Evolutionary conservation across 2,888 invertebrate species (phyloP).

Genomic region (Heliconius hortense): DNA sequence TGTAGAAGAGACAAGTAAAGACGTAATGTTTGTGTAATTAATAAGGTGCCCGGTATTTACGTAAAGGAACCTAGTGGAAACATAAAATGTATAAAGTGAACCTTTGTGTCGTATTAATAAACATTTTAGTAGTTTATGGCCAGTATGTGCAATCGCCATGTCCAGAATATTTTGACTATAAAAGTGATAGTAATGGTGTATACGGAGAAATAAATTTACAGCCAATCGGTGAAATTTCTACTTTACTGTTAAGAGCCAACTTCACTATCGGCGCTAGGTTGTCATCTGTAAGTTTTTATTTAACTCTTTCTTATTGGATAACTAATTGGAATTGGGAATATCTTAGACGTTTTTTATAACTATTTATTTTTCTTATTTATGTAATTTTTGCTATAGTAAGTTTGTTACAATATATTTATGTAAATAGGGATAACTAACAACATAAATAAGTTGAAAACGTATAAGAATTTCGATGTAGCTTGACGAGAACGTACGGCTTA

Average conservation of each 20-base stretch:
- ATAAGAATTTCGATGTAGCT: too few species aligned
- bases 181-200: slow-evolving; percentile 53
- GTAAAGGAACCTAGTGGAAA: background rate
- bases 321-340: background rate
- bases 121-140: slow-evolving; percentile 43
- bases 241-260: slow-evolving; percentile 7
- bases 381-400: too few species aligned
- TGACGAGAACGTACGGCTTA: too few species aligned
- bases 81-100: slow-evolving; percentile 3
- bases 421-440: too few species aligned
- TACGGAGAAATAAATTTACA: slow-evolving; percentile 58
- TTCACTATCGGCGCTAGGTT: slow-evolving; percentile 8
- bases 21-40: slow-evolving; percentile 8
- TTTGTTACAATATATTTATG: too few species aligned
- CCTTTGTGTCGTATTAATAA: background rate
- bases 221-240: slow-evolving; percentile 44
- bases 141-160: slow-evolving; percentile 62
- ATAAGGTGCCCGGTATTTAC: background rate
- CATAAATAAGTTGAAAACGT: too few species aligned
- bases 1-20: slow-evolving; percentile 5
- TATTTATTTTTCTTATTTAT: background rate
- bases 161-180: slow-evolving; percentile 63
- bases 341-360: background rate
- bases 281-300: slow-evolving; percentile 2
- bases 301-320: background rate